phyloP scores from a whole-genome alignment of 2,113 vertebrate species.

The Scomber colias region DNA sequence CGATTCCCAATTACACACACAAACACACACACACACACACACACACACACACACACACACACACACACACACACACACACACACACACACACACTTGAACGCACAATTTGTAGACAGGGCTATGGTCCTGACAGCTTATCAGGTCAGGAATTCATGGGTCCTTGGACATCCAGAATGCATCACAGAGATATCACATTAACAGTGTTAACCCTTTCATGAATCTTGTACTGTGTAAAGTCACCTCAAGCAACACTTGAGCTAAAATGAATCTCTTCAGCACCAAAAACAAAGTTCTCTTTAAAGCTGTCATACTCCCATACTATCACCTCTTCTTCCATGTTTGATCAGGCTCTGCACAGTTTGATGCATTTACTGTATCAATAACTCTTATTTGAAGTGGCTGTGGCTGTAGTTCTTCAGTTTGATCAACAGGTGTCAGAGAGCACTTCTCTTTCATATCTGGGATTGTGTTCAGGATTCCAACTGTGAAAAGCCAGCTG shows the following conservation, averaged over 20 bases:
- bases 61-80: slow-evolving; percentile 32
- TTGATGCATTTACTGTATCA: slow-evolving; percentile 26
- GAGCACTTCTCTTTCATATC: slow-evolving; percentile 58
- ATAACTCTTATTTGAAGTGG: slow-evolving; percentile 18
- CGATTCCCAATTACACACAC: slow-evolving; percentile 31
- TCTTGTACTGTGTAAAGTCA: not conserved
- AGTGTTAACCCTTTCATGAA: slow-evolving; percentile 61
- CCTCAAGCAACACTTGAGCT: not conserved
- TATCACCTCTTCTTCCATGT: slow-evolving; percentile 1
- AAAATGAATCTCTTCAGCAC: not conserved
- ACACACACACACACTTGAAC: slow-evolving; percentile 8
- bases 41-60: slow-evolving; percentile 36
- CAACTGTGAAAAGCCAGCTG: slow-evolving; percentile 68
- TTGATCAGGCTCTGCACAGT: slow-evolving; percentile 11
- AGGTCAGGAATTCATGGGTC: slow-evolving; percentile 74
- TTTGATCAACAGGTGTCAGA: slow-evolving; percentile 77
- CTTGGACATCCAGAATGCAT: slow-evolving; percentile 76
- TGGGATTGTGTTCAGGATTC: slow-evolving; percentile 52
- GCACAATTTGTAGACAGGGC: slow-evolving; percentile 51
- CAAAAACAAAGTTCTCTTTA: not conserved
- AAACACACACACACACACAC: slow-evolving; percentile 36
- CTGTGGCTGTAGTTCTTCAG: slow-evolving; percentile 64
- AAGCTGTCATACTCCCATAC: not conserved
- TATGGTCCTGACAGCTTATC: slow-evolving; percentile 76
- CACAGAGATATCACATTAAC: slow-evolving; percentile 54